These are phyloP conservation scores for Drosophila gunungcola DNA, from an alignment of 1,140 invertebrate genomes.

Conservation along the genomic window DNA sequence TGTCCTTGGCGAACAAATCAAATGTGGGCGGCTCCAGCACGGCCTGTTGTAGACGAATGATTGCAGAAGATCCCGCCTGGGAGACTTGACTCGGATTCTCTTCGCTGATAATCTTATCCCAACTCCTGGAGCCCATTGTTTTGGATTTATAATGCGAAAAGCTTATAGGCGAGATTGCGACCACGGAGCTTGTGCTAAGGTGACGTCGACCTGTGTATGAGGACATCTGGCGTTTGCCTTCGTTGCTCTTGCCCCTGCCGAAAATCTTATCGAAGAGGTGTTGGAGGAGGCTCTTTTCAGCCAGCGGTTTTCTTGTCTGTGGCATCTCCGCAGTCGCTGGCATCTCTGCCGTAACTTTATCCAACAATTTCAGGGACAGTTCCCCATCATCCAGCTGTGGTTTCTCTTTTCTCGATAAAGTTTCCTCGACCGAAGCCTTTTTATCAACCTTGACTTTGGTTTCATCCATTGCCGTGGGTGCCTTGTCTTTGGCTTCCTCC, in stretches of 20 bases:
- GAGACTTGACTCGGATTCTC: background rate
- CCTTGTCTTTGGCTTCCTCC: background rate
- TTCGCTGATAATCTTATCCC: background rate
- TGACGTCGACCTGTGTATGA: conserved; percentile 6
- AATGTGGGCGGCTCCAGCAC: background rate
- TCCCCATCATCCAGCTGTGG: conserved; percentile 21
- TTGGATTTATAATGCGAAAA: background rate
- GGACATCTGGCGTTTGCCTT: conserved; percentile 16
- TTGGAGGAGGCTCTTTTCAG: conserved; percentile 2
- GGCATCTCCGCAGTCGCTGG: background rate
- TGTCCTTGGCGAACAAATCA: conserved; percentile 6
- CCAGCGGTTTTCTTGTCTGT: too few relatives aligned
- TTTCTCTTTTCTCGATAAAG: background rate
- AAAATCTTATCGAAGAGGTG: conserved; percentile 21
- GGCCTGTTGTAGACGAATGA: background rate
- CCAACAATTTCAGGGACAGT: conserved; percentile 17
- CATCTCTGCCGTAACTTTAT: background rate
- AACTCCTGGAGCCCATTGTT: background rate
- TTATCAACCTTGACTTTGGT: background rate
- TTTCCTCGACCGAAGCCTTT: background rate
- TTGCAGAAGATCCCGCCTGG: background rate
- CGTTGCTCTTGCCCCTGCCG: background rate
- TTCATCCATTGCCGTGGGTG: background rate
- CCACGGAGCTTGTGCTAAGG: background rate
- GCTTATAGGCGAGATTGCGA: background rate